phyloP scores from a whole-genome alignment of 2,797 vertebrate genomes.

The Molossus molossus region DNA sequence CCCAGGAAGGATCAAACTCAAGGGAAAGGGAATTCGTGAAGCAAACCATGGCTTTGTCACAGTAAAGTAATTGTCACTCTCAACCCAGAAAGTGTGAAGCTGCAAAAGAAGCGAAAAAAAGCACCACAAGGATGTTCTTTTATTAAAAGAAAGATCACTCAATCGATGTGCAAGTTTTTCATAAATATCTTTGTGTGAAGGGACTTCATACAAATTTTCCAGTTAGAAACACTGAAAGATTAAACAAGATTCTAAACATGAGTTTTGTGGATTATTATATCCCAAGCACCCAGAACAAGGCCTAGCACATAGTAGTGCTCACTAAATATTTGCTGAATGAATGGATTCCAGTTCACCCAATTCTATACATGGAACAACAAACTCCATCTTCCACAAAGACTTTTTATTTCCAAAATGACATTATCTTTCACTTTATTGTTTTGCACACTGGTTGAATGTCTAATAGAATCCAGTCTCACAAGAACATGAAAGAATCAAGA shows the following conservation, averaged over 20 bases:
- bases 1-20: conserved; percentile 95
- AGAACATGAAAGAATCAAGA: conserved; percentile 23
- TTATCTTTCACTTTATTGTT: conserved; percentile 28
- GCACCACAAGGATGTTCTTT: conserved; percentile 34
- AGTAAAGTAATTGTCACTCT: conserved; percentile 96
- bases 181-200: conserved; percentile 31
- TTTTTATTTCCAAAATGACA: conserved; percentile 68
- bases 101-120: conserved; percentile 83
- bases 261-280: conserved; percentile 39
- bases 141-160: conserved; percentile 11
- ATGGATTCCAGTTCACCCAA: neutral
- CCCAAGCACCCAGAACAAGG: conserved; percentile 35
- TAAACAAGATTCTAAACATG: conserved; percentile 58
- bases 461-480: neutral
- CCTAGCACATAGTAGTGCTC: neutral
- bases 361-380: conserved; percentile 28
- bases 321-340: conserved; percentile 7
- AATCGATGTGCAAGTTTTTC: neutral
- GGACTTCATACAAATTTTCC: conserved; percentile 1
- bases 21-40: conserved; percentile 96
- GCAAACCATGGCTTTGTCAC: conserved; percentile 98
- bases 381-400: neutral
- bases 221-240: conserved; percentile 57
- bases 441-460: neutral
- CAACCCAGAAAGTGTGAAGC: conserved; percentile 99